These are phyloP conservation scores for Tamias sibiricus DNA, from an alignment of 2,113 vertebrate species.

Conservation along the genomic window DNA sequence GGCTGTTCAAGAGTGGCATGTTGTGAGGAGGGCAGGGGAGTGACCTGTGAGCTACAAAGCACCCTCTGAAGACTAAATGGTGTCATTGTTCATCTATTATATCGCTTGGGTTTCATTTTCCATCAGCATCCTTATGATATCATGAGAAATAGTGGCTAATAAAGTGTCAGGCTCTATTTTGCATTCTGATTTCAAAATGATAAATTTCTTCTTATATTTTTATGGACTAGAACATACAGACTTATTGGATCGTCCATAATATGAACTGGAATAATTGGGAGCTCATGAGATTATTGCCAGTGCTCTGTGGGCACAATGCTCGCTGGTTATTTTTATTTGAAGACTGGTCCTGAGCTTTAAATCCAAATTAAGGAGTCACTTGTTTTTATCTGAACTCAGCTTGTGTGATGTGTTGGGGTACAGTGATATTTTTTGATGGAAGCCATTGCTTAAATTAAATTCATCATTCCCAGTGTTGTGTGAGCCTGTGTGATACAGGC, in stretches of 20 bases:
- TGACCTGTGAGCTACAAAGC: conserved; percentile 46
- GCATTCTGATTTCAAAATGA: conserved; percentile 78
- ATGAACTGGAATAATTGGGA: conserved; percentile 77
- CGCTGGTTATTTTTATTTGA: conserved; percentile 74
- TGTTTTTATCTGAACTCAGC: conserved; percentile 72
- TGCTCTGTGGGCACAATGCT: conserved; percentile 53
- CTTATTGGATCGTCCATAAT: conserved; percentile 79
- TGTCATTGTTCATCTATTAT: conserved; percentile 33
- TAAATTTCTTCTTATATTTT: conserved; percentile 71
- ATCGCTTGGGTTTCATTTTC: conserved; percentile 73
- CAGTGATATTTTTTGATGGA: conserved; percentile 23
- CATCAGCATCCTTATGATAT: conserved; percentile 63
- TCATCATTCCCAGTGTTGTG: neutral
- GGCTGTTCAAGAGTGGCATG: neutral
- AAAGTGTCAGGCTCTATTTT: conserved; percentile 79
- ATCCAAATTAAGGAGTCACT: conserved; percentile 79
- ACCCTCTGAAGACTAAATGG: conserved; percentile 40
- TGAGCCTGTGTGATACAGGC: neutral
- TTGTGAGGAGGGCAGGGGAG: neutral
- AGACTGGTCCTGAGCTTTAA: conserved; percentile 61
- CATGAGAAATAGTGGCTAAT: conserved; percentile 75
- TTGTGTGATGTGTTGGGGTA: conserved; percentile 34
- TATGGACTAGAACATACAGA: conserved; percentile 75
- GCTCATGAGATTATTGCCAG: conserved; percentile 74
- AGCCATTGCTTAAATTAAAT: conserved; percentile 73